Evolutionary conservation across 2,888 invertebrate genomes (phyloP), one percentile per base, ranked within the genome.

Genomic region (Dromius quadrimaculatus): DNA sequence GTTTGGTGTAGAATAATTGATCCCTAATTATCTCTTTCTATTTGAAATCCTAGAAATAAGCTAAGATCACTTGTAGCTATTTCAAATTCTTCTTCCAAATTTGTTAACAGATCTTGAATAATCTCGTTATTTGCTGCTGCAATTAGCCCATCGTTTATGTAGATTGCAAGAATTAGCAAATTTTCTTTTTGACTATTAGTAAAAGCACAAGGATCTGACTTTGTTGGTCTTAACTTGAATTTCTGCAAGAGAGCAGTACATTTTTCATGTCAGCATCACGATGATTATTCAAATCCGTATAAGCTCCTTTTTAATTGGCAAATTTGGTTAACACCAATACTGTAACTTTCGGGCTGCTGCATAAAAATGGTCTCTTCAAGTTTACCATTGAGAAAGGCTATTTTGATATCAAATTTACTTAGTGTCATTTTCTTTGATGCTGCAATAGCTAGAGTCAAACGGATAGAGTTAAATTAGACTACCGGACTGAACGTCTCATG

Each of bases 221-320:
- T 38, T 43, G 74, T 77, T n/a, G 74, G 71, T 41, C 74, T 70
- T 19, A 79, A 74, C 19, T 76, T 73, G 32, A 74, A 73, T 28
- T 73, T 76, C 2, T 71, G 57, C 4, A 79, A 50, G 63, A 76
- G 78, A 45, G 76, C 76, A 47, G 73, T 66, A 66, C 81, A 76
- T n/a, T 73, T 71, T 19, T 74, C 66, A 71, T 80, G 78, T 79
- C 81, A 81, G 38, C 76, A 76, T 43, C 80, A 64, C 6, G 79
- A 76, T 9, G 79, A 75, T 72, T 81, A 80, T 64, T 80, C 80
- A 1, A 81, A 73, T 6, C 81, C 80, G 74, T 81, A 81, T 17
- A 81, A 43, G 59, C 78, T 76, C 69, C 74, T 75, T 11, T 74
- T 74, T 8, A 81, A 72, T 41, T 74, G 73, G 66, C 80, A 81